Base-by-base conservation (phyloP, 2,888 invertebrate genomes). In the Diarsia brunnea region DNA sequence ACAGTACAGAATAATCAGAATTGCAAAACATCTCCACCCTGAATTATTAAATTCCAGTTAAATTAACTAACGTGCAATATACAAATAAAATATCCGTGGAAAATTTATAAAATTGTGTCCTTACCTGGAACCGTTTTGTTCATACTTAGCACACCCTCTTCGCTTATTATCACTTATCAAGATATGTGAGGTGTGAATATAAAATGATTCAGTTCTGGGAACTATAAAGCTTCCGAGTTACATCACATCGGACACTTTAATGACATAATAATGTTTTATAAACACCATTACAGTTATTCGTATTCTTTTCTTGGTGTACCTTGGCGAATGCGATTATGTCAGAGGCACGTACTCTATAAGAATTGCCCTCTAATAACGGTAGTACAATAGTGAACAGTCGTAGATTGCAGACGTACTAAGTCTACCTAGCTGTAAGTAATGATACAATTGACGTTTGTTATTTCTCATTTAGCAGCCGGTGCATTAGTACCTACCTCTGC, bases 311-410 rank as follows among this genome's bases (percentile, higher is more conserved):
- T 90, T 90, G 86, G 90, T 89, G 89, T 90, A 91, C 89, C 90
- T 91, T 89, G 83, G 91, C 90, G 91, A 92, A 93, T 92, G 92
- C 92, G 92, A 94, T 95, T 94, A 94, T 91, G 92, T 91, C 91
- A 91, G 94, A 89, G 92, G 92, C 95, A 95, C 95, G 94, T 95
- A 93, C 93, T 90, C 89, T 87, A 91, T 92, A 93, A 93, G 94
- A 95, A 95, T 95, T 94, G 94, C 95, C 92, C 94, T 95, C 94
- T 95, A 95, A 95, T 96, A 95, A 95, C 95, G 93, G 94, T 90
- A 92, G 90, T 92, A 90, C 90, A 91, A 91, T 91, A 93, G 94
- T 93, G 93, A 94, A 94, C 94, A 93, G 94, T 94, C 93, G 94
- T 94, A 94, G 95, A 95, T 95, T 95, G 93, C 92, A 93, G 93